phyloP scores from a whole-genome alignment of 2,888 invertebrate species.

The Candidula unifasciata region DNA sequence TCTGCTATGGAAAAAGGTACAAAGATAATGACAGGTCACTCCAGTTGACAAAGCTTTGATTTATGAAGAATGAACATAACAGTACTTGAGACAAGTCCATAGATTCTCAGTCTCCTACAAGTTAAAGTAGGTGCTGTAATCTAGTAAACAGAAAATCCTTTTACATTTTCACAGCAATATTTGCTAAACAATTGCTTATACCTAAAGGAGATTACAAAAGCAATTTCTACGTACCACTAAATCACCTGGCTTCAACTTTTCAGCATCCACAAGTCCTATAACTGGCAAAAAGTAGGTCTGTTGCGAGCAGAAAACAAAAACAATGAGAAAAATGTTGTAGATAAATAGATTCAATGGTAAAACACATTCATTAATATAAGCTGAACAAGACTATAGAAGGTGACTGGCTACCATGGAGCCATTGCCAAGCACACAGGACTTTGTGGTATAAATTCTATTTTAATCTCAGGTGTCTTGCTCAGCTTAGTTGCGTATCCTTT shows the following conservation, averaged over 20 bases:
- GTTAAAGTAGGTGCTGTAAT: background rate
- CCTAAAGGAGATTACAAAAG: background rate
- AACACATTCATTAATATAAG: background rate
- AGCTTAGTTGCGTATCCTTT: too few species aligned
- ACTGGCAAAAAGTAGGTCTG: constrained; percentile 99
- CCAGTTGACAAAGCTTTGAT: too few species aligned
- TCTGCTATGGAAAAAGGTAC: too few species aligned
- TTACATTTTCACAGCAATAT: background rate
- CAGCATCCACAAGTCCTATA: constrained; percentile 98
- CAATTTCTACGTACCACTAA: constrained; percentile 76
- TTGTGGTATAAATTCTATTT: too few species aligned
- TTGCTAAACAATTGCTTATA: background rate
- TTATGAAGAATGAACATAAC: too few species aligned
- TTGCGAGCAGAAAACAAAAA: background rate
- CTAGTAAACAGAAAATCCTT: background rate
- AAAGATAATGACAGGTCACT: too few species aligned
- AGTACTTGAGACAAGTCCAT: too few species aligned
- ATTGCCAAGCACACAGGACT: too few species aligned
- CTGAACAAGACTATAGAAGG: too few species aligned
- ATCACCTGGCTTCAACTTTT: constrained; percentile 97
- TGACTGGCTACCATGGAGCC: too few species aligned
- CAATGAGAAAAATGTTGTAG: background rate
- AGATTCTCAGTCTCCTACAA: too few species aligned
- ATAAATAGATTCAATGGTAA: background rate
- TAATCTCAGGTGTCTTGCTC: too few species aligned